A percentile compares a stretch with the other conserved stretches of the same genome.
phyloP scores from a whole-genome alignment of 1,140 invertebrate genomes.

The Agrypnia vestita region DNA sequence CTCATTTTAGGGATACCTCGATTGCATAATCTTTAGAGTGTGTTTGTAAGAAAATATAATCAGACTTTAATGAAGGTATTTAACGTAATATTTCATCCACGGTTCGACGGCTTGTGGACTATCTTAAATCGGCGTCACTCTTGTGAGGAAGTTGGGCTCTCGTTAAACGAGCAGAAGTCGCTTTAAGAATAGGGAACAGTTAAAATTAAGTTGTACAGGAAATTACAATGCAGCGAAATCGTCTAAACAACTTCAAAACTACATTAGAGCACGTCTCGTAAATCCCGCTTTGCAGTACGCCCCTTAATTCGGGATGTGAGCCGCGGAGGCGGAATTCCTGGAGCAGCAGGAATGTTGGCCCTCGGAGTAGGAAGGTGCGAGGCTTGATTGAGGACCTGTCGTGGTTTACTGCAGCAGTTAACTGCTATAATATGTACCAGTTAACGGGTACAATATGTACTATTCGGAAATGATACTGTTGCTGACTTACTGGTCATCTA shows the following conservation, averaged over 20 bases:
- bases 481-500: too few relatives aligned
- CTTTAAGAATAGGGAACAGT: slow-evolving; percentile 29
- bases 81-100: background rate
- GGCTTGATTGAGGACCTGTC: slow-evolving; percentile 12
- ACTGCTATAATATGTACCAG: too few relatives aligned
- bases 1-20: too few relatives aligned
- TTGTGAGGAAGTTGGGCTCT: slow-evolving; percentile 1
- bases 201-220: slow-evolving; percentile 46
- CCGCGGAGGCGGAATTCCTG: background rate
- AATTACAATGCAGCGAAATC: slow-evolving; percentile 45
- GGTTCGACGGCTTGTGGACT: background rate
- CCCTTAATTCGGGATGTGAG: slow-evolving; percentile 30
- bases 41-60: too few relatives aligned
- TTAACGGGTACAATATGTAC: too few relatives aligned
- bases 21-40: too few relatives aligned
- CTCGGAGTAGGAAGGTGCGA: slow-evolving; percentile 16
- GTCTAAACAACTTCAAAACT: slow-evolving; percentile 57
- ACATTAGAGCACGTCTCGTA: slow-evolving; percentile 58
- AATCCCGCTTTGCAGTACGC: slow-evolving; percentile 45
- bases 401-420: too few relatives aligned
- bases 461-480: too few relatives aligned
- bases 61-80: too few relatives aligned
- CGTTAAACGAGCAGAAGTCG: slow-evolving; percentile 21
- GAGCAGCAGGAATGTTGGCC: slow-evolving; percentile 2
- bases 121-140: slow-evolving; percentile 13